Conservation (phyloP, 2,113 vertebrate genomes). For the Sapayoa aenigma region DNA sequence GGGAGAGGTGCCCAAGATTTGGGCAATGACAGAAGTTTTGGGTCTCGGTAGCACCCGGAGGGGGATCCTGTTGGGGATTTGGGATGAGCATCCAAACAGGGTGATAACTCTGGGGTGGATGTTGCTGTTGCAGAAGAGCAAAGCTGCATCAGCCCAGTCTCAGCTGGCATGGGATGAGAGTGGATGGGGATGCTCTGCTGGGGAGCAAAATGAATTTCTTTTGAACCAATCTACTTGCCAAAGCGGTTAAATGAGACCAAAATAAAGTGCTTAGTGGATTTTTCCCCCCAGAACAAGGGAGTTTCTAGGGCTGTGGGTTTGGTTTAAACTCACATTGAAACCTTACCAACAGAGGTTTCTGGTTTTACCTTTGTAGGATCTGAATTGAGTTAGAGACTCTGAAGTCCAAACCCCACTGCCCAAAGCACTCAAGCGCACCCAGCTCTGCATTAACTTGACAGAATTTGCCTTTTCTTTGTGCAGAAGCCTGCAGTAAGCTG, state of each 20-base stretch:
- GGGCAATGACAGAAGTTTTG: neutral
- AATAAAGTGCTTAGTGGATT: fast-evolving
- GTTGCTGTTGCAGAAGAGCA: neutral
- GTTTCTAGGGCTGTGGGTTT: neutral
- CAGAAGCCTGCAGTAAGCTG: neutral
- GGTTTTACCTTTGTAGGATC: neutral
- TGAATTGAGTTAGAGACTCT: neutral
- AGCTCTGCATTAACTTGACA: neutral
- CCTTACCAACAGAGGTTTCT: neutral
- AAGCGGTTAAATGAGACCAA: neutral
- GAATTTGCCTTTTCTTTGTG: neutral
- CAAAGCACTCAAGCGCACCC: fast-evolving
- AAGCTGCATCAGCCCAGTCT: neutral
- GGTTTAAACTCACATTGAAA: neutral
- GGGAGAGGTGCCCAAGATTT: neutral
- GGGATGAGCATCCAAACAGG: fast-evolving
- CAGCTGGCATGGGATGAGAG: neutral
- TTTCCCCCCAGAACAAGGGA: neutral
- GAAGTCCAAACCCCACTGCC: neutral
- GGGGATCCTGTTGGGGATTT: fast-evolving
- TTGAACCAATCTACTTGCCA: neutral
- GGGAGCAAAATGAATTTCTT: neutral
- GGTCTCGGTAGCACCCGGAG: fast-evolving
- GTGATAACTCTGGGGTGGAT: fast-evolving
- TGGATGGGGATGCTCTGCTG: neutral